Evolutionary conservation across 2,113 vertebrate species (phyloP).

Genomic region (Brienomyrus brachyistius): DNA sequence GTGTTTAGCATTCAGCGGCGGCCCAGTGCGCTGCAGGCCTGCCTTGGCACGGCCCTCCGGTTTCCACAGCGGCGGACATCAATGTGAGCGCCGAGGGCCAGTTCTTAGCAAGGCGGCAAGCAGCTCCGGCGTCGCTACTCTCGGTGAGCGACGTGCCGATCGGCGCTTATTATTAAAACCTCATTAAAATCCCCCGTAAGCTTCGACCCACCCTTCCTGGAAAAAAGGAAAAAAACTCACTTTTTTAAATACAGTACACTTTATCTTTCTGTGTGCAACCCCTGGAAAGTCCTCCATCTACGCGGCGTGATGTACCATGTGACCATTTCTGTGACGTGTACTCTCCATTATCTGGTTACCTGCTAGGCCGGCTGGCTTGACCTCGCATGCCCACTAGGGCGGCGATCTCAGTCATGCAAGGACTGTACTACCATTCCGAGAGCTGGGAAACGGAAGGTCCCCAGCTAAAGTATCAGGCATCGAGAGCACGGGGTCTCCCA

Average conservation of each 20-base stretch:
- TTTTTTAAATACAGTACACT: not conserved
- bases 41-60: conserved; percentile 3
- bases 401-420: not conserved
- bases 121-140: conserved; percentile 19
- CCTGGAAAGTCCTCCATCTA: not conserved
- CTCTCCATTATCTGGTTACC: not conserved
- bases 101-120: conserved; percentile 25
- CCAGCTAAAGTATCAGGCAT: not conserved
- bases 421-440: not conserved
- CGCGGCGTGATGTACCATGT: not conserved
- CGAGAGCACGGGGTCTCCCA: not conserved
- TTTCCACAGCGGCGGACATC: conserved; percentile 25
- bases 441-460: not conserved
- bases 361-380: not conserved
- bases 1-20: conserved; percentile 23
- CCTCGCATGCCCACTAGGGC: not conserved
- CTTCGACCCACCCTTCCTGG: not conserved
- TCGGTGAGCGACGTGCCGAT: conserved; percentile 27
- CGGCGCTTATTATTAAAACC: conserved; percentile 31
- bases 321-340: conserved; percentile 13
- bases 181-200: conserved; percentile 26
- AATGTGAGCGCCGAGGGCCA: conserved; percentile 31
- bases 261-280: conserved; percentile 12
- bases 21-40: not conserved
- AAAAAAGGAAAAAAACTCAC: not conserved